phyloP scores from a whole-genome alignment of 1,140 invertebrate species.

The Leptinotarsa defecta region DNA sequence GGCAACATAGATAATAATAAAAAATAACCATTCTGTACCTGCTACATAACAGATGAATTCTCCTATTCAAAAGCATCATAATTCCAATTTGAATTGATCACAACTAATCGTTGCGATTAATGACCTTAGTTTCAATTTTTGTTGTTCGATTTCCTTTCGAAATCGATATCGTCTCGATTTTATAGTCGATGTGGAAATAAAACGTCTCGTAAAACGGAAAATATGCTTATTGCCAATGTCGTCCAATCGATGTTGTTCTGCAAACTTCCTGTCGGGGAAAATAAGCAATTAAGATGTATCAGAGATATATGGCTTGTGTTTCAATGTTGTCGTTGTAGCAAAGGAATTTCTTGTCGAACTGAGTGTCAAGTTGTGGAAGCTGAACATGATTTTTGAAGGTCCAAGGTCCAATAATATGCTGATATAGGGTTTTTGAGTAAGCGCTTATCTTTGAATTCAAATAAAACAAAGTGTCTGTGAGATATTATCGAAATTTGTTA shows the following conservation, averaged over 20 bases:
- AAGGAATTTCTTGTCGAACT: background rate
- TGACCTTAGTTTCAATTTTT: background rate
- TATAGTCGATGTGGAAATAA: background rate
- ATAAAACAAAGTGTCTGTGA: too few relatives aligned
- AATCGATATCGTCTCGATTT: background rate
- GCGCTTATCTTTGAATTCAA: too few relatives aligned
- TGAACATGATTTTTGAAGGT: too few relatives aligned
- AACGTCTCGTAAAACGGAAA: background rate
- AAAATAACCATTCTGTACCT: too few relatives aligned
- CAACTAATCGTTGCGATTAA: background rate
- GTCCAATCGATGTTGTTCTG: constrained; percentile 1
- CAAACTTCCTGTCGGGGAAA: background rate
- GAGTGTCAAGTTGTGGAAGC: background rate
- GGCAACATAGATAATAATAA: too few relatives aligned
- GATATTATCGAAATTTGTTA: too few relatives aligned
- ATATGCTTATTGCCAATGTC: background rate
- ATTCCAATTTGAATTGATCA: background rate
- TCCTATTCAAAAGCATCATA: too few relatives aligned
- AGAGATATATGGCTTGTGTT: background rate
- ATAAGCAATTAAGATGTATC: background rate
- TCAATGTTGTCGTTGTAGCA: background rate
- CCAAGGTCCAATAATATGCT: too few relatives aligned
- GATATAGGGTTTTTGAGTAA: too few relatives aligned
- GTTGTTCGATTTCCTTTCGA: background rate
- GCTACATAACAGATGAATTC: too few relatives aligned